Base-by-base conservation (phyloP, 2,888 invertebrate species). In the Xestia c-nigrum region DNA sequence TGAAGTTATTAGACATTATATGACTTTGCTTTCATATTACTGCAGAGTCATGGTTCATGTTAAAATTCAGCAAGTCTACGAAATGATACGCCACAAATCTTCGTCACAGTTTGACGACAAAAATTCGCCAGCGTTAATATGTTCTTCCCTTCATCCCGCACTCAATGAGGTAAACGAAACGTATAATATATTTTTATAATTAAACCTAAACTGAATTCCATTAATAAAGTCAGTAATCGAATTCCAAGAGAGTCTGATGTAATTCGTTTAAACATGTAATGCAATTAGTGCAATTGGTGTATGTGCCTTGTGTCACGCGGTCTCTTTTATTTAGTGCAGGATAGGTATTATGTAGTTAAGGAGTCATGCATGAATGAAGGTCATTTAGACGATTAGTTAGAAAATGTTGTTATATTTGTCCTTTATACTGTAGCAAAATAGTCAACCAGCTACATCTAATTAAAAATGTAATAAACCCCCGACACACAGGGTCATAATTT, bases 171-270 rank as follows among this genome's bases (percentile, higher is more conserved):
- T 24, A 69, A 72, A 81, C 21, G 6, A 50, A 67, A 14, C 14
- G 3, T 24, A 19, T 3, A 55, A 50, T 16, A 40, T 31, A 76
- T 47, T 40, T 76, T 76, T n/a, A 31, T n/a, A 57, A 65, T 19
- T 7, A 47, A 47, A 10, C 40, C 14, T 7, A 46, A 47, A n/a
- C 50, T 24, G 1, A 74, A 52, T 75, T 71, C 67, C 67, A 57
- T 43, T 67, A 72, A 81, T 24, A 46, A 10, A 16, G 12, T 3
- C 19, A 43, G 12, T 43, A 66, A 57, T 46, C 24, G 2, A 68
- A 74, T 82, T 84, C 84, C 7, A 0, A 66, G 84, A 78, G 79
- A 10, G 0, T 3, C 12, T 79, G 69, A 69, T 70, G 61, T 31
- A 63, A 73, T 78, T 55, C 40, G 4, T 52, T 21, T 14, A 38